Base-by-base conservation (phyloP, 2,113 vertebrate genomes). In the Datnioides undecimradiatus region DNA sequence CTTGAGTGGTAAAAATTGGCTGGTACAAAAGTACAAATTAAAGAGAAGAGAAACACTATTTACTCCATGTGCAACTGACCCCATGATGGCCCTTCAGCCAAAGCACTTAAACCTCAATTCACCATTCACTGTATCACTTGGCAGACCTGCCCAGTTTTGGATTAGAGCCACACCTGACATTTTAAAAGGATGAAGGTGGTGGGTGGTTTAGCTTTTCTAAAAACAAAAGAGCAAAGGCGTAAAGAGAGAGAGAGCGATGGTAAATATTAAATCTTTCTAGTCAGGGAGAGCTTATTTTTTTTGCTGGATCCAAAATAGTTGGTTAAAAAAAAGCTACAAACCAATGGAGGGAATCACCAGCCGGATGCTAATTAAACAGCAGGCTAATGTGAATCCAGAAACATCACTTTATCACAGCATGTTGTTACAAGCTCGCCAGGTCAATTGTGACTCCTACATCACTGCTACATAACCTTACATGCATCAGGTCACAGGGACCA, bases 281-380 rank as follows among this genome's bases (percentile, higher is more conserved):
- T 73, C 55, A 86, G 88, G 90, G 87, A 83, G 1, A 91, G 88
- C 91, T 91, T n/a, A n/a, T n/a, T 83, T 91, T 93, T 88, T 92
- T 90, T 92, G 90, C 90, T 88, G 90, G 88, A 82, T 94, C 91
- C 93, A 78, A 91, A 93, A 91, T 19, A 91, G 80, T 93, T 14
- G 71, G 79, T 72, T 80, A 84, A 88, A 68, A 71, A 49, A 46
- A 64, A 71, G 57, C 73, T 46, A 36, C 4, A 70, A 12, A 74
- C 14, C 60, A 5, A 72, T 19, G n/a, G 29, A 67, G 45, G 60
- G 21, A 73, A 66, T 76, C 25, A 84, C 55, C 54, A 62, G 9
- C 48, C 40, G 23, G 40, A 8, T 23, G 65, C 11, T 19, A 34
- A 41, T 27, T 65, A 43, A 66, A 72, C 82, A 82, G 40, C 66